These are phyloP conservation scores for Zaprionus davidi DNA, from an alignment of 1,140 invertebrate species.

Conservation along the genomic window DNA sequence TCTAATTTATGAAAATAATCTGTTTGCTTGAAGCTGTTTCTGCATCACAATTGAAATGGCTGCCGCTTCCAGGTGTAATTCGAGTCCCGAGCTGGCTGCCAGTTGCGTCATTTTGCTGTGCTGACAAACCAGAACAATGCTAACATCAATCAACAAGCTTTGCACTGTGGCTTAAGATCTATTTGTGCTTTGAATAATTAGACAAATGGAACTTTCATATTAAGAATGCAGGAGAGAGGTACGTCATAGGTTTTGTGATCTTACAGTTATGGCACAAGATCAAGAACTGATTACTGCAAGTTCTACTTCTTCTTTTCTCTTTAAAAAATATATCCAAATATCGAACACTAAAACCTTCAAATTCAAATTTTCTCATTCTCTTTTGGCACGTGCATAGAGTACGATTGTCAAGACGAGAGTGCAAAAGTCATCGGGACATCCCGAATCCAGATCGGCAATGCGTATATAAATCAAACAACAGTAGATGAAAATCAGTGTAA, in stretches of 20 bases:
- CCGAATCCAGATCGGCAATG: conserved; percentile 63
- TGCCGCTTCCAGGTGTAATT: conserved; percentile 68
- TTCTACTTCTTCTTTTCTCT: neutral
- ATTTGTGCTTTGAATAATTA: conserved; percentile 62
- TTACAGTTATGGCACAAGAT: neutral
- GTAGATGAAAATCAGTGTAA: conserved; percentile 34
- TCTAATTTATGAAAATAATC: conserved; percentile 83
- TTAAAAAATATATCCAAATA: too few species aligned
- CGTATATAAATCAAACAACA: conserved; percentile 63
- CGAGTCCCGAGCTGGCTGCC: conserved; percentile 43
- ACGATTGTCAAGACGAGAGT: conserved; percentile 58
- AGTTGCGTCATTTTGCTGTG: conserved; percentile 42
- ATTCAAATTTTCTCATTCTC: neutral
- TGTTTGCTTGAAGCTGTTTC: conserved; percentile 58
- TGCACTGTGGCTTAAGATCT: conserved; percentile 42
- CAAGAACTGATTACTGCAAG: neutral
- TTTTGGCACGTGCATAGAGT: conserved; percentile 59
- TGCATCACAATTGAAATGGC: conserved; percentile 39
- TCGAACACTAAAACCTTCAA: neutral
- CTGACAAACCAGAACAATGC: conserved; percentile 70
- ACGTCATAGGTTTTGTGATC: too few species aligned
- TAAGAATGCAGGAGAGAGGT: neutral
- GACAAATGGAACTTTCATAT: conserved; percentile 52
- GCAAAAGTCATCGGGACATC: conserved; percentile 74
- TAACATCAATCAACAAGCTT: conserved; percentile 72